These are phyloP conservation scores for Steatornis caripensis DNA, from an alignment of 2,113 vertebrate genomes.

Conservation along the genomic window DNA sequence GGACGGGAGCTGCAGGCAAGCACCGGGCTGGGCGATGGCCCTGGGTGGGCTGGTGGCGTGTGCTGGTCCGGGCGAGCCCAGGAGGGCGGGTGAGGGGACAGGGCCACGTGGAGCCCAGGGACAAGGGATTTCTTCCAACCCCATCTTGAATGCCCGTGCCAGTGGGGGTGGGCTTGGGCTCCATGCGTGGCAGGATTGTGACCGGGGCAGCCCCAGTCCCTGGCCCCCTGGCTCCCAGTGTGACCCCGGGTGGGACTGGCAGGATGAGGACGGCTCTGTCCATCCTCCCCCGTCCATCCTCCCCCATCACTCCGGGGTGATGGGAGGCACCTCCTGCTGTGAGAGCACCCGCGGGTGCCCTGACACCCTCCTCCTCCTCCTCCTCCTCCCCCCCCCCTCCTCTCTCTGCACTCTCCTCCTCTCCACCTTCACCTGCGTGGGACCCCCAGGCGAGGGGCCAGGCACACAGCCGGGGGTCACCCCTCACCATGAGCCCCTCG, in stretches of 20 bases:
- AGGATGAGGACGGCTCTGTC: rapidly evolving
- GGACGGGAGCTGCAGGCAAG: rapidly evolving
- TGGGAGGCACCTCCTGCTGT: neutral
- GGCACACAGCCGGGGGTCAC: rapidly evolving
- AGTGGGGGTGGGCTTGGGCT: neutral
- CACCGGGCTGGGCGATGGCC: neutral
- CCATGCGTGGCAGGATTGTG: rapidly evolving
- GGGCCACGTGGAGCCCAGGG: neutral
- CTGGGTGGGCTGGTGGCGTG: neutral
- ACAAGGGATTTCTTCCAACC: neutral
- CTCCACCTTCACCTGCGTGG: neutral
- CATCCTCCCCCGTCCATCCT: neutral
- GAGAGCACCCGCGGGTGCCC: neutral
- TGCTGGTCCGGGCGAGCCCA: neutral
- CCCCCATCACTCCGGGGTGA: rapidly evolving
- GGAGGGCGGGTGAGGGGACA: neutral
- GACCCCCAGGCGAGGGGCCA: neutral
- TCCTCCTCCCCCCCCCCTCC: neutral
- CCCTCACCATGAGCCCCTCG: rapidly evolving
- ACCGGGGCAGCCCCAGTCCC: neutral
- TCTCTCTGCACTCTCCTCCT: neutral
- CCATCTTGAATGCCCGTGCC: neutral
- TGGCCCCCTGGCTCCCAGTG: neutral
- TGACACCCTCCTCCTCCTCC: neutral
- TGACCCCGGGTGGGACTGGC: neutral